Conservation (phyloP, 2,113 vertebrate genomes). For the Bothrops jararaca region DNA sequence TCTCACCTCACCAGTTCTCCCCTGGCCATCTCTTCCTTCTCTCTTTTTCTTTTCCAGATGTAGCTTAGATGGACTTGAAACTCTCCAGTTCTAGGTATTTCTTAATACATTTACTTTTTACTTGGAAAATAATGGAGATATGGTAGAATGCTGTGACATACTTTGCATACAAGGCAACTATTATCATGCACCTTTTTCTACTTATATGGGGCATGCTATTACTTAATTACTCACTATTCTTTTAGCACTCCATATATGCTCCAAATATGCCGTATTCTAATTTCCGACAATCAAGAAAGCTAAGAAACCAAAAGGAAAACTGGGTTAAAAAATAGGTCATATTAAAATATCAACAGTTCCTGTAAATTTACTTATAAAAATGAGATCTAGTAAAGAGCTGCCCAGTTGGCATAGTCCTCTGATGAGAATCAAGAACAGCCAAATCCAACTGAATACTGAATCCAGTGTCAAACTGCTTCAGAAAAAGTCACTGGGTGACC, state of each 20-base stretch:
- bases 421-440: neutral
- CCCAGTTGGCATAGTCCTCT: neutral
- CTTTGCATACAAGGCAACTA: neutral
- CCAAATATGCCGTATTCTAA: neutral
- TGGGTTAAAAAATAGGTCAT: neutral
- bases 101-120: neutral
- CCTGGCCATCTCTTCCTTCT: neutral
- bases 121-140: neutral
- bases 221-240: neutral
- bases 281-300: neutral
- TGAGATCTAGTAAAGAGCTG: neutral
- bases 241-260: neutral
- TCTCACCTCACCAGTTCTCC: neutral
- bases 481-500: neutral
- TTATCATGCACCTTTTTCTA: neutral
- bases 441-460: neutral
- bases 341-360: neutral
- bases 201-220: neutral
- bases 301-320: neutral
- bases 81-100: neutral
- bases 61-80: neutral
- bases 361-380: neutral
- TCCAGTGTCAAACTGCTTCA: neutral
- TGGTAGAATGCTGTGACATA: neutral
- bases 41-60: neutral